Evolutionary conservation across 2,797 vertebrate genomes (phyloP), one percentile per base, ranked within the genome.

Genomic region (Pangasius macronema): DNA sequence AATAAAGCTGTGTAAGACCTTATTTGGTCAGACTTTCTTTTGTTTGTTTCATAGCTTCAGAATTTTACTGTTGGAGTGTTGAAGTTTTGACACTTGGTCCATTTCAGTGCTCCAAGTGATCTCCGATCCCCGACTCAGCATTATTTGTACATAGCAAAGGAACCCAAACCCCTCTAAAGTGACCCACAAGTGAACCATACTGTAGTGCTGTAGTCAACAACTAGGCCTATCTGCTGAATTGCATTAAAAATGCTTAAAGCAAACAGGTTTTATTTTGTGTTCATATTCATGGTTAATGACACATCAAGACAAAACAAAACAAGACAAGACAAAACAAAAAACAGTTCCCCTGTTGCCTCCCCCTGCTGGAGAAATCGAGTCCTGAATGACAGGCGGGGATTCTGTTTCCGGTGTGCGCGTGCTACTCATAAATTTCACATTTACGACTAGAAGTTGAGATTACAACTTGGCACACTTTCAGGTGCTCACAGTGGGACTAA

Each of bases 331-430:
- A 27, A 65, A 3, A 33, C 67, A 70, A 39, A 20, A 7, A 13
- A 46, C 22, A 63, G 7, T 63, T 68, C 42, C 11, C 6, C 20
- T 42, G 11, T 3, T 24, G 82, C n/a, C 88, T 88, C 92, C 89
- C 83, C 81, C 91, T 92, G 85, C 86, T 91, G 89, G 89, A 68
- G 14, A 51, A 85, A 88, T 36, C 1, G 8, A 70, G 30, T 81
- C 39, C 53, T 70, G 20, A 49, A 22, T 24, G 16, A 57, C 70
- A 10, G 33, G 36, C 0, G 5, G 65, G 7, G 5, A 59, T 68
- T 84, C 36, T 46, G 61, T 57, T 79, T 46, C 33, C 22, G 33
- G 8, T 20, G 24, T n/a, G 39, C 79, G 14, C 57, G 36, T 82
- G 57, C 36, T 61, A 0, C 55, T 33, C 72, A 30, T 76, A 85